Evolutionary conservation across 92 coral and sea anemone genomes (phyloP).

Genomic region (Phymanthus crucifer): DNA sequence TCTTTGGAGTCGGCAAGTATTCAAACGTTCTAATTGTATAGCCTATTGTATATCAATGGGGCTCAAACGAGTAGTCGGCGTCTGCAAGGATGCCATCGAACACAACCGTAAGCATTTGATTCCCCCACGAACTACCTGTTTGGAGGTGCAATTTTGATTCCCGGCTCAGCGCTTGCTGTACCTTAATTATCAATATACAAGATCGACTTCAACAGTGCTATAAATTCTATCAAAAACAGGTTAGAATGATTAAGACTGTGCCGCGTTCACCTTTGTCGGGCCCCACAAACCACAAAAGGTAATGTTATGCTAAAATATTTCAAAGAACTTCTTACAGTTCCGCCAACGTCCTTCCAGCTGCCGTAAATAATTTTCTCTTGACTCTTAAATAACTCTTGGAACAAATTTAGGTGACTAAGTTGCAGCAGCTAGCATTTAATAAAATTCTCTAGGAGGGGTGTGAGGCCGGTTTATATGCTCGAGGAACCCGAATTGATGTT

Average conservation of each 20-base stretch:
- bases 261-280: slow-evolving; percentile 56
- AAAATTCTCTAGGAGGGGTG: neutral
- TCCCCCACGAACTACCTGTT: slow-evolving; percentile 22
- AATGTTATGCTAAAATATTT: slow-evolving; percentile 89
- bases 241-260: slow-evolving; percentile 25
- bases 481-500: neutral
- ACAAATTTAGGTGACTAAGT: slow-evolving; percentile 29
- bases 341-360: slow-evolving; percentile 70
- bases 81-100: slow-evolving; percentile 23
- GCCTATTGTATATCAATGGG: slow-evolving; percentile 58
- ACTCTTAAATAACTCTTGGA: slow-evolving; percentile 27
- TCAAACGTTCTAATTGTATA: slow-evolving; percentile 55
- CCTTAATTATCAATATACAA: slow-evolving; percentile 8
- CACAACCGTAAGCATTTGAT: slow-evolving; percentile 27
- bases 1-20: slow-evolving; percentile 51
- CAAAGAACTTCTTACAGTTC: slow-evolving; percentile 64
- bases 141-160: neutral
- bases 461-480: neutral
- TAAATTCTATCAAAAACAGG: slow-evolving; percentile 35
- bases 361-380: slow-evolving; percentile 25
- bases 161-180: slow-evolving; percentile 1
- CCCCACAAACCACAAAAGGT: slow-evolving; percentile 71
- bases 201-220: slow-evolving; percentile 28
- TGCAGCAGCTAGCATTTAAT: neutral
- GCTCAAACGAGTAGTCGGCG: slow-evolving; percentile 63